These are phyloP conservation scores for Brachionus calyciflorus DNA, from an alignment of 1,140 invertebrate genomes.

Conservation along the genomic window DNA sequence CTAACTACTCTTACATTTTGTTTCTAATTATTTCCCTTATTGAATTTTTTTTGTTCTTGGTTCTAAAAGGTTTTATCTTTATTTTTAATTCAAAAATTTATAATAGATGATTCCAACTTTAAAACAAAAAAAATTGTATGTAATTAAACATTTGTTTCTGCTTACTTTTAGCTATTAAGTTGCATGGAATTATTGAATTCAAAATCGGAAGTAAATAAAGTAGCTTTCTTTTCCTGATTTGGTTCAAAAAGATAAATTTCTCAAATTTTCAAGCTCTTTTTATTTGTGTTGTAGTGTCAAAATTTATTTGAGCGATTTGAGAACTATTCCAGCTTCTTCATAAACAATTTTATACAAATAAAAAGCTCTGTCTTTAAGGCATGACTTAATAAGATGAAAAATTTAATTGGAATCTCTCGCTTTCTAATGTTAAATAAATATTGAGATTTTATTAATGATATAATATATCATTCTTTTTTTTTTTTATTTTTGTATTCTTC, in stretches of 20 bases:
- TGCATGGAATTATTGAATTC: too few species aligned
- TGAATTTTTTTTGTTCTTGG: background rate
- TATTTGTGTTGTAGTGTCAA: too few species aligned
- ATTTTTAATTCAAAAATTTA: background rate
- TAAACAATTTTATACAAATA: slow-evolving; percentile 15
- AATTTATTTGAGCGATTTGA: too few species aligned
- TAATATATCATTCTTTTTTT: slow-evolving; percentile 23
- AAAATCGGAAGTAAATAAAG: too few species aligned
- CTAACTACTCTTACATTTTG: background rate
- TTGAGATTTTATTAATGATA: slow-evolving; percentile 10
- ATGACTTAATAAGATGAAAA: background rate
- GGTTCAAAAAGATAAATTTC: too few species aligned
- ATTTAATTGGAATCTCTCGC: slow-evolving; percentile 24
- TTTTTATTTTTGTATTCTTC: too few species aligned
- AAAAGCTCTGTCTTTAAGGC: slow-evolving; percentile 21
- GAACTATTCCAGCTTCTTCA: too few species aligned
- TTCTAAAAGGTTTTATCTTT: background rate
- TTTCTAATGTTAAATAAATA: slow-evolving; percentile 24
- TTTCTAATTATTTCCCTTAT: slow-evolving; percentile 43
- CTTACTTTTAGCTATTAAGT: background rate
- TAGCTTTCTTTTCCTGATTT: too few species aligned
- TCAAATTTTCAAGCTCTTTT: too few species aligned
- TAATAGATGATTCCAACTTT: background rate
- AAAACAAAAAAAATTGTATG: background rate
- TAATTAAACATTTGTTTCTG: slow-evolving; percentile 29